phyloP scores from a whole-genome alignment of 2,113 vertebrate genomes.

The Gallinago media region DNA sequence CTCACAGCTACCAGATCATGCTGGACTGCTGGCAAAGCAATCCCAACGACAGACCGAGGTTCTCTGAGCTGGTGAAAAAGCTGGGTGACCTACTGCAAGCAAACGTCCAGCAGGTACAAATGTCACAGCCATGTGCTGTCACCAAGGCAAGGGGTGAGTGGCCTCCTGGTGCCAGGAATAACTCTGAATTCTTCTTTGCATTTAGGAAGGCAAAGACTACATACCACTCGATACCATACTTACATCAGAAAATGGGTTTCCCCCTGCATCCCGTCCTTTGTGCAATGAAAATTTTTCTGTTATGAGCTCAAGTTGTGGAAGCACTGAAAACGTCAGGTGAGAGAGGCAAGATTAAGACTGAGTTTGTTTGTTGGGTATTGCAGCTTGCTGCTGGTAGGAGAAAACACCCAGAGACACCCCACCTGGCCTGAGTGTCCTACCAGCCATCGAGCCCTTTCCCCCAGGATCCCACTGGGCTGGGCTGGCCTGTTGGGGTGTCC shows the following conservation, averaged over 20 bases:
- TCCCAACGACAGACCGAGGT: conserved; percentile 86
- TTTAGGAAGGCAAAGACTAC: conserved; percentile 88
- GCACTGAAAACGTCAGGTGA: conserved; percentile 77
- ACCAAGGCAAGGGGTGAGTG: fast-evolving
- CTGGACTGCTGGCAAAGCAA: conserved; percentile 89
- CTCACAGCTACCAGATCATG: conserved; percentile 91
- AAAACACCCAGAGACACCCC: neutral
- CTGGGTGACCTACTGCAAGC: conserved; percentile 91
- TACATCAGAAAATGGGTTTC: conserved; percentile 50
- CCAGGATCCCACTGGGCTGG: fast-evolving
- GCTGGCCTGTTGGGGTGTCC: fast-evolving
- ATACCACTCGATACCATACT: conserved; percentile 80
- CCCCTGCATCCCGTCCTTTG: conserved; percentile 30
- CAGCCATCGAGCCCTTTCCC: fast-evolving
- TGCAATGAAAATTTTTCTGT: conserved; percentile 55
- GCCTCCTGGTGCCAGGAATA: neutral
- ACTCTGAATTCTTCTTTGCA: neutral
- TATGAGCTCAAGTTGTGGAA: conserved; percentile 44
- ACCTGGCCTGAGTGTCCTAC: neutral
- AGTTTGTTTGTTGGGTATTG: neutral
- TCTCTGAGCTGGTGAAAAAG: conserved; percentile 85
- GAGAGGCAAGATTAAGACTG: neutral
- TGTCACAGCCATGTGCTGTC: fast-evolving
- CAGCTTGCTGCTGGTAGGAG: neutral
- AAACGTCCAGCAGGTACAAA: conserved; percentile 85